A percentile compares a stretch with the other conserved stretches of the same genome.
phyloP scores from a whole-genome alignment of 2,888 invertebrate species.

The Harpalus rufipes region DNA sequence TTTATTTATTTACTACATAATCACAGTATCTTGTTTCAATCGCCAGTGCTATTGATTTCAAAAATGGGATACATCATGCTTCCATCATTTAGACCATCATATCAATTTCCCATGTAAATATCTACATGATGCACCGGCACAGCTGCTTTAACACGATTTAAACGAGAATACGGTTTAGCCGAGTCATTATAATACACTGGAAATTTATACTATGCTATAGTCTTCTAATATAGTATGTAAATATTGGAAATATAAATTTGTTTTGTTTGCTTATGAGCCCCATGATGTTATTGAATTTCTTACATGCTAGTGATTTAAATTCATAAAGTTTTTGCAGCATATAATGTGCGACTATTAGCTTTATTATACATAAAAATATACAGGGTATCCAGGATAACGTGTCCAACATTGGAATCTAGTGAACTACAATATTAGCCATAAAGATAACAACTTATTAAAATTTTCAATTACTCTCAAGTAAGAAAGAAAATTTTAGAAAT shows the following conservation, averaged over 20 bases:
- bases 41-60: conserved; percentile 5
- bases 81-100: conserved; percentile 17
- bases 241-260: background rate
- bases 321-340: no score
- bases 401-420: no score
- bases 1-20: conserved; percentile 35
- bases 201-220: background rate
- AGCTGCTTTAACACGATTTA: background rate
- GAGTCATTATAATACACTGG: background rate
- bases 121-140: background rate
- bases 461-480: no score
- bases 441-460: no score
- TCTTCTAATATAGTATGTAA: background rate
- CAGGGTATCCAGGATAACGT: no score
- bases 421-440: no score
- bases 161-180: background rate
- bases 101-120: conserved; percentile 29
- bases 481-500: no score
- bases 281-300: no score
- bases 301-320: no score
- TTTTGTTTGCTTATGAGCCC: no score
- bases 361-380: no score
- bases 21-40: conserved; percentile 30
- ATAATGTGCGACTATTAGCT: no score
- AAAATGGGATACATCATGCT: background rate